Conservation (phyloP, 2,888 invertebrate species). For the Drepanosiphum platanoidis region DNA sequence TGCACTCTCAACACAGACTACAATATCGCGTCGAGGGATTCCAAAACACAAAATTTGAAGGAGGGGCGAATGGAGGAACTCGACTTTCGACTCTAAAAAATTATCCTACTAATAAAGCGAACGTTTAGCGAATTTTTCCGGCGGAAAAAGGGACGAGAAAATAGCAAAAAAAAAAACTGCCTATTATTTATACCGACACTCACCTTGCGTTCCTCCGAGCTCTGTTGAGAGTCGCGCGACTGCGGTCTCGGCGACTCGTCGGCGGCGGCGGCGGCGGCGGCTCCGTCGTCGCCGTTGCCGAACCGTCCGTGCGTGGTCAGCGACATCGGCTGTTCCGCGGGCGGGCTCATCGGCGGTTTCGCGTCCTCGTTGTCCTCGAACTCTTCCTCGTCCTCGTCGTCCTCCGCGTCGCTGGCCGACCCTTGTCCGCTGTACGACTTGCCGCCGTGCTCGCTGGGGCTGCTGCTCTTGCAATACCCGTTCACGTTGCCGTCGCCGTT, state of each 20-base stretch:
- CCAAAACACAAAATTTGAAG: too few species aligned
- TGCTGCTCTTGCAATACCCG: slow-evolving; percentile 74
- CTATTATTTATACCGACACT: too few species aligned
- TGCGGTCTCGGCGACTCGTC: slow-evolving; percentile 27
- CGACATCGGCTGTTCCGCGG: slow-evolving; percentile 57
- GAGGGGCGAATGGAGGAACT: too few species aligned
- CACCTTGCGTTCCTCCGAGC: slow-evolving; percentile 53
- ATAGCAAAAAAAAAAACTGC: too few species aligned
- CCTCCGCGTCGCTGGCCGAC: slow-evolving; percentile 67
- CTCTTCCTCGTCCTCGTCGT: slow-evolving; percentile 68
- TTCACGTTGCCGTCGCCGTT: slow-evolving; percentile 67
- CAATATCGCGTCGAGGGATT: too few species aligned
- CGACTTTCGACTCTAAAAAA: too few species aligned
- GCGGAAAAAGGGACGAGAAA: too few species aligned
- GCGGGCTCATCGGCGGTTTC: slow-evolving; percentile 48
- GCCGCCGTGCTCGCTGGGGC: slow-evolving; percentile 74
- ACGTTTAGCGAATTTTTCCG: too few species aligned
- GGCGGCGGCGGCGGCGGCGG: slow-evolving; percentile 34
- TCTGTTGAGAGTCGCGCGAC: slow-evolving; percentile 42
- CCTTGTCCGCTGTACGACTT: slow-evolving; percentile 66
- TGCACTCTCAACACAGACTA: too few species aligned
- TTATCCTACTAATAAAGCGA: too few species aligned
- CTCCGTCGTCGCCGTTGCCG: slow-evolving; percentile 38
- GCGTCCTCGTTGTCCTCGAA: slow-evolving; percentile 74
- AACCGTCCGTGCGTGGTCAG: slow-evolving; percentile 55